Conservation (phyloP, 2,113 vertebrate genomes). For the Tenebrosternarchus preto region DNA sequence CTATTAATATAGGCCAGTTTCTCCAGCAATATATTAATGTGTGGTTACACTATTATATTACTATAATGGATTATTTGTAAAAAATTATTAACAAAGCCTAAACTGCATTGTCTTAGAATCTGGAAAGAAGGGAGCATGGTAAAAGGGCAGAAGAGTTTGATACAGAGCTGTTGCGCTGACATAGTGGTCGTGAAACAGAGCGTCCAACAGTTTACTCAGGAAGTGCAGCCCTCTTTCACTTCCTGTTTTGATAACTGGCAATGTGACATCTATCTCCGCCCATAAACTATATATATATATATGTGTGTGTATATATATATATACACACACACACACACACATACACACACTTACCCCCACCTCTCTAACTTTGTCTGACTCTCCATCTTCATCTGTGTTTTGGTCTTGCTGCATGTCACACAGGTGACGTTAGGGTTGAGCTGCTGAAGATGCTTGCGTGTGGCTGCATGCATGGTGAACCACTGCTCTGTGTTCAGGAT, state of each 20-base stretch:
- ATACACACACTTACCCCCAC: conserved; percentile 18
- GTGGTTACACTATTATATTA: no score
- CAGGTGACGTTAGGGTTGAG: background rate
- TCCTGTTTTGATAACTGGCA: conserved; percentile 50
- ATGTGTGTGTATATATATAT: no score
- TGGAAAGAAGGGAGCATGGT: background rate
- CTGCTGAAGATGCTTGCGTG: background rate
- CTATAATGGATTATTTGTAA: no score
- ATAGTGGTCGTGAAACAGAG: conserved; percentile 26
- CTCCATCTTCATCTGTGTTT: background rate
- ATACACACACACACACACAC: conserved; percentile 38
- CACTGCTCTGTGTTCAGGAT: background rate
- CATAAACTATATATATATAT: conserved; percentile 33
- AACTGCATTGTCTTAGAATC: background rate
- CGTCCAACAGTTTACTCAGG: conserved; percentile 44
- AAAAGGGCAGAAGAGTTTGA: conserved; percentile 7
- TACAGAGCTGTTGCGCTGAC: conserved; percentile 10
- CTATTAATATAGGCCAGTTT: no score
- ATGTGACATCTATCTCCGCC: conserved; percentile 43
- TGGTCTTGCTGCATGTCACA: background rate
- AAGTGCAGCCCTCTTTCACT: conserved; percentile 48
- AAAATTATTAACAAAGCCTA: background rate
- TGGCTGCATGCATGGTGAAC: background rate
- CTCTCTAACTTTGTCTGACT: background rate
- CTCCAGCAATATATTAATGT: no score